A percentile compares a stretch with the other conserved stretches of the same genome.
phyloP scores from a whole-genome alignment of 2,797 vertebrate species.

The Amphiprion clarkii region DNA sequence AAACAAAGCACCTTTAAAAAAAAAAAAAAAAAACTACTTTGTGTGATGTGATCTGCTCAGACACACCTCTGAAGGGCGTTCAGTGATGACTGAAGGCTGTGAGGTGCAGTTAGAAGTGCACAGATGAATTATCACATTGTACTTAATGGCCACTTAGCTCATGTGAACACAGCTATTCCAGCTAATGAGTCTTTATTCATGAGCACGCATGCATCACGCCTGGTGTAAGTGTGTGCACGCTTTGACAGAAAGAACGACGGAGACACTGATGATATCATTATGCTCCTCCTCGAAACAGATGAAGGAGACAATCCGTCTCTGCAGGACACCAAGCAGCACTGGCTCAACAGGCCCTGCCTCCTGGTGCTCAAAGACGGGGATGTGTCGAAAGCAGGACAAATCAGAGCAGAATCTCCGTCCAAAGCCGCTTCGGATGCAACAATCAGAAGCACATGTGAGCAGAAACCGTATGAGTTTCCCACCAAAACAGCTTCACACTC shows the following conservation, averaged over 20 bases:
- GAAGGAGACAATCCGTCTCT: conserved; percentile 90
- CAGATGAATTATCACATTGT: conserved; percentile 34
- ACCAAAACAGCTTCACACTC: conserved; percentile 51
- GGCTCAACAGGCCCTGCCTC: conserved; percentile 90
- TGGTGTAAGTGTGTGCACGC: conserved; percentile 12
- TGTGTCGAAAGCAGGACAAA: conserved; percentile 71
- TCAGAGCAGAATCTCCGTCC: conserved; percentile 61
- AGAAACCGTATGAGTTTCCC: conserved; percentile 53
- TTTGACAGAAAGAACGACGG: neutral
- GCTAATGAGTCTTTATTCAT: conserved; percentile 31
- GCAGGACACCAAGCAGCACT: conserved; percentile 89
- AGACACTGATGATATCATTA: conserved; percentile 51
- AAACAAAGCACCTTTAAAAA: neutral
- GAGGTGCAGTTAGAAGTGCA: conserved; percentile 12
- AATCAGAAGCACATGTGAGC: conserved; percentile 67
- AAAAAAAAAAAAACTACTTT: neutral
- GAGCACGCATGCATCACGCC: neutral
- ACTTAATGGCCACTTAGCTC: conserved; percentile 56
- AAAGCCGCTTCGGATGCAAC: conserved; percentile 56
- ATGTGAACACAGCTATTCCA: conserved; percentile 36
- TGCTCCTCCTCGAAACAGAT: conserved; percentile 83
- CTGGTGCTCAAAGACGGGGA: conserved; percentile 80
- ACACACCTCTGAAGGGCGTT: conserved; percentile 46
- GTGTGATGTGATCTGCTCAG: conserved; percentile 29
- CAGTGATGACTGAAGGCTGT: conserved; percentile 48